These are phyloP conservation scores for Heliconius congener DNA, from an alignment of 1,140 invertebrate genomes.

Conservation along the genomic window DNA sequence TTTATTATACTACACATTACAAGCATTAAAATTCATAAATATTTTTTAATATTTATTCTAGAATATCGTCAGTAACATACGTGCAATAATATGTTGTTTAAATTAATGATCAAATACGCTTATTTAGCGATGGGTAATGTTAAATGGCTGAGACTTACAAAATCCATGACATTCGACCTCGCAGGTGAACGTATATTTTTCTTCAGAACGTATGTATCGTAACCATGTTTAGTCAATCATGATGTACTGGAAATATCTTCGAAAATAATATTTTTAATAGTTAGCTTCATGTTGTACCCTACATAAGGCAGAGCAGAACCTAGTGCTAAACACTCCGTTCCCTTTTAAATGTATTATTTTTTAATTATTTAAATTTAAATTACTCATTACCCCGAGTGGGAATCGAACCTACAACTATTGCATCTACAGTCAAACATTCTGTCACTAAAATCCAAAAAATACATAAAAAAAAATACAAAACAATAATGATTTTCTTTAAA, in stretches of 20 bases:
- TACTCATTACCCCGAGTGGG: too few relatives aligned
- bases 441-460: too few relatives aligned
- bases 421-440: too few relatives aligned
- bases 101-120: not conserved
- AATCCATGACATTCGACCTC: conserved; percentile 40
- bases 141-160: conserved; percentile 26
- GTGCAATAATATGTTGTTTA: not conserved
- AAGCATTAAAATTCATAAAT: not conserved
- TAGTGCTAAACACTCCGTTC: too few relatives aligned
- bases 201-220: not conserved
- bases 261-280: not conserved
- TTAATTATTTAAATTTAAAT: too few relatives aligned
- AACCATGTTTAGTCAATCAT: conserved; percentile 5
- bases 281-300: too few relatives aligned
- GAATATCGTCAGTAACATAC: not conserved
- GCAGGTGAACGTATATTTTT: conserved; percentile 36
- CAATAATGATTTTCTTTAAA: too few relatives aligned
- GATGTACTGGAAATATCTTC: not conserved
- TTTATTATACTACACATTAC: not conserved
- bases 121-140: conserved; percentile 19
- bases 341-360: too few relatives aligned
- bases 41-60: not conserved
- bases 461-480: too few relatives aligned
- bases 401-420: too few relatives aligned
- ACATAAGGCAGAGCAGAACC: too few relatives aligned